Evolutionary conservation across 2,888 invertebrate genomes (phyloP), one percentile per base, ranked within the genome.

Genomic region (Philaethria dido): DNA sequence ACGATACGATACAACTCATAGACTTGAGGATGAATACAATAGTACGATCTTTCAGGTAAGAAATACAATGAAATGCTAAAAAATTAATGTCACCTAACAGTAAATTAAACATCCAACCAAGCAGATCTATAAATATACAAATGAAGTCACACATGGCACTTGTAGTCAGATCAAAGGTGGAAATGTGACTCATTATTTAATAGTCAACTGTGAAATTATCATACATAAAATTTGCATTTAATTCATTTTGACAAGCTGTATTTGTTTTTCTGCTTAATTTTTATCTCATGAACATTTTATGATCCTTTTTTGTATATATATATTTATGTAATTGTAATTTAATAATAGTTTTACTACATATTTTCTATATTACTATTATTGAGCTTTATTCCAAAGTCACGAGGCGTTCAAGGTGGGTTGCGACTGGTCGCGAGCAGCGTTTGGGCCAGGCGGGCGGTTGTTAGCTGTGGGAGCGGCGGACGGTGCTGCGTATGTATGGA

Each of bases 1-100:
- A 99, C 87, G 99, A 99, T 90, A 97, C 98, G 20, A 94, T 99
- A 77, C 98, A 98, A 86, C 93, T 99, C 66, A 95, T 99, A 84
- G 99, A 99, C 92, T 94, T 99, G 73, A 94, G 99, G 83, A 98
- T 97, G 96, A 98, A 98, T 92, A 96, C 97, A 87, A 97, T 99
- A 70, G 94, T 98, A 71, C 95, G 96, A 73, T 96, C 98, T 67
- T 98, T 98, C 92, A 96, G 96, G 98, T 98, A 94, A 94, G 65
- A 59, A 52, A 29, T 54, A 16, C 22, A 39, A 18, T 13, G 45
- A 60, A 18, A 45, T 22, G 50, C 14, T 42, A 18, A 18, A 22
- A 20, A 8, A 22, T 16, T 14, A 18, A 47, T 64, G 25, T 29
- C 25, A 48, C 39, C 33, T 48, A 57, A 57, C 57, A 57, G 57